Evolutionary conservation across 1,140 invertebrate genomes (phyloP), one percentile per base, ranked within the genome.

Genomic region (Nephila pilipes): DNA sequence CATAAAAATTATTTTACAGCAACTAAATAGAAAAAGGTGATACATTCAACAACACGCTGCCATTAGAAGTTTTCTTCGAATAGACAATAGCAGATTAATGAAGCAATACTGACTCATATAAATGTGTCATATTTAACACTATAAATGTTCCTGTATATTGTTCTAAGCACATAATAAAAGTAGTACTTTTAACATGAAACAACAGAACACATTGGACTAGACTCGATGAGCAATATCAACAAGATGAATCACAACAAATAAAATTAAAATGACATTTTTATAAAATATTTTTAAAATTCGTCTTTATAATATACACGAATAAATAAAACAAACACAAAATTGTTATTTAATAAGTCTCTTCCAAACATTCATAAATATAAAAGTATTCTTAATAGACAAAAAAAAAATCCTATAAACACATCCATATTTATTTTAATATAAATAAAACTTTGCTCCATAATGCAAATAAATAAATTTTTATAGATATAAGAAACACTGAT

Each of bases 121-220:
- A 18, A 32, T 16, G 29, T 18, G 12, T 25, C 63, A 75, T 25
- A n/a, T 29, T 65, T 25, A 25, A 75, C 69, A 75, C 29, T 75
- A 36, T 25, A n/a, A 75, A 75, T 32, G 4, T 75, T 36, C 14
- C 25, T 32, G 69, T 36, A 36, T 36, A 36, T 75, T 75, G 69
- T 75, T 75, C 69, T 75, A 75, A 18, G 69, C 69, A 75, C 29
- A 75, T 75, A 75, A 75, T 75, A 75, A 32, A 75, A 75, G 69
- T 75, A 36, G 69, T 75, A 18, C 69, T 29, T 75, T 18, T 16
- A 75, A 14, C 36, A 20, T 18, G 29, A 29, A 75, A 75, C 46
- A 46, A 46, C 69, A 75, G 29, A 75, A 75, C 69, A 75, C 69
- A 75, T 75, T 36, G 69, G 69, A 75, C 69, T 75, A 75, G 69